Base-by-base conservation (phyloP, 2,888 invertebrate species). In the Vanessa cardui region DNA sequence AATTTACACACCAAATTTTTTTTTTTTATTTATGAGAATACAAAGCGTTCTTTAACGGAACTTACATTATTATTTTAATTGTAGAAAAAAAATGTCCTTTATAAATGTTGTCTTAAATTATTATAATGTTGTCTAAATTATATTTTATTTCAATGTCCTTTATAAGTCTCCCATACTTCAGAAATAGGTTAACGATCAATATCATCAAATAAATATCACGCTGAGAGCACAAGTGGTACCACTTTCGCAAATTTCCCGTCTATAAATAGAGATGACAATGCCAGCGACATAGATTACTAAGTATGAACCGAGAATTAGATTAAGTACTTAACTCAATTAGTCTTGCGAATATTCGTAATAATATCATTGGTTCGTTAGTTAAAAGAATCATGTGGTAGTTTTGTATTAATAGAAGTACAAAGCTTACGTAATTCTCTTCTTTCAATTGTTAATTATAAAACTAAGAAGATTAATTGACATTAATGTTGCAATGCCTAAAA, bases 131-230 rank as follows among this genome's bases (percentile, higher is more conserved):
- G n/a, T n/a, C n/a, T n/a, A n/a, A n/a, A n/a, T n/a, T n/a, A n/a
- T n/a, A n/a, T n/a, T n/a, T n/a, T n/a, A n/a, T n/a, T n/a, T n/a
- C n/a, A n/a, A 33, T 45, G 45, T 31, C 31, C 61, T 68, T 61
- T 54, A 67, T 63, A 68, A 62, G 46, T 62, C 58, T 60, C 63
- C 62, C 45, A 33, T 18, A 45, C 7, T 50, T 52, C 78, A 71
- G 73, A 86, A 89, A 87, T 86, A 77, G 89, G 87, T 89, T 88
- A 89, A 88, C 85, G 86, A 87, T 85, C 83, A 82, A 79, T 84
- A 84, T 79, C 80, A 78, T 80, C 81, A 84, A 86, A 88, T 86
- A 86, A 84, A 85, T 83, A 80, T 79, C 82, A 80, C 69, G 77
- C 75, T 79, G 81, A 78, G 78, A 80, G 78, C 75, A 71, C 68